Base-by-base conservation (phyloP, 2,113 vertebrate genomes). In the Otolemur garnettii region DNA sequence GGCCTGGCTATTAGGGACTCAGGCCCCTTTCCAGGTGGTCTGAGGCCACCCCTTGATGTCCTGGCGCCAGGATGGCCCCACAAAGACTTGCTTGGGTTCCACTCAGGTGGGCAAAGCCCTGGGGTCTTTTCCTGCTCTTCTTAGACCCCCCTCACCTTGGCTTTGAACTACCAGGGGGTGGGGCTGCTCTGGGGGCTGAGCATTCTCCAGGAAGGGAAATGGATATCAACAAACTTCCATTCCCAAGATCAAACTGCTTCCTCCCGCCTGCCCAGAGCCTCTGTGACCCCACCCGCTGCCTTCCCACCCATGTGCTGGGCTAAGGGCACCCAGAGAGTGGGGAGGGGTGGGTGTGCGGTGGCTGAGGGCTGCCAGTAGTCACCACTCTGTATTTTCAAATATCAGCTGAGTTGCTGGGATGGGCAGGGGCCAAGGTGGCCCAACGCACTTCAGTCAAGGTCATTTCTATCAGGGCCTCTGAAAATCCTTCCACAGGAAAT, bases 401-500 rank as follows among this genome's bases (percentile, higher is more conserved):
- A 28, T 62, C 0, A 0, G 53, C 15, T 17, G 33, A 45, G 33
- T 50, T 42, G 12, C 12, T 2, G 28, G 81, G 80, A 60, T 75
- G 45, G 45, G 45, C 45, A 50, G 45, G 45, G 45, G 10, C 45
- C 1, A 7, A 50, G 45, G 45, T 50, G 45, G 35, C 92, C 42
- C 42, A 7, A 81, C 8, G 68, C 50, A 14, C 82, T 90, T 2
- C 3, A 79, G 86, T 90, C 96, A 66, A 78, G 90, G 69, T 81
- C 77, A 0, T n/a, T 95, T 45, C 83, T 97, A 62, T 0, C 3
- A 11, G 59, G 93, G 90, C 87, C 60, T 95, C 90, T 0, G 15
- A 87, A 77, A 96, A 93, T 82, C 80, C 93, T 95, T 94, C 96
- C 78, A 68, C 50, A 93, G 97, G 96, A 94, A 95, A 80, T 4